Conservation (phyloP, 92 coral and sea anemone genomes). For the Epizoanthus rinbou region DNA sequence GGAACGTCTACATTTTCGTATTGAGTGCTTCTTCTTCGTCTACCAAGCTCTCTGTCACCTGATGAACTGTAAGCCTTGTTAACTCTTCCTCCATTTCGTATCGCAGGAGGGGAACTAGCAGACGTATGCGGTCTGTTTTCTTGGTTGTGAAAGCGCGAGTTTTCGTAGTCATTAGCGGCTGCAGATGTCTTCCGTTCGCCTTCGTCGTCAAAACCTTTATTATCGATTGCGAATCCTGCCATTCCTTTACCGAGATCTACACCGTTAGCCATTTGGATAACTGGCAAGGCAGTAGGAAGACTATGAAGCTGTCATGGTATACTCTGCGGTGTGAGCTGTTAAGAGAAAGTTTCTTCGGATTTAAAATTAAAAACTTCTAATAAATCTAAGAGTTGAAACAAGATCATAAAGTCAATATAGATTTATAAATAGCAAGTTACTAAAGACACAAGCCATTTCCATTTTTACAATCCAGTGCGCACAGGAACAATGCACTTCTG, state of each 20-base stretch:
- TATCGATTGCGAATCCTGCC: neutral
- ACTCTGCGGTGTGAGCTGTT: neutral
- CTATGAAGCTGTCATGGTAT: neutral
- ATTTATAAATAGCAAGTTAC: neutral
- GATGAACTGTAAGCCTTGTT: neutral
- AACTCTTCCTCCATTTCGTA: neutral
- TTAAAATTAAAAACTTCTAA: neutral
- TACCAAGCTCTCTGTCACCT: neutral
- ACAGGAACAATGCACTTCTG: neutral
- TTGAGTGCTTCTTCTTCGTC: neutral
- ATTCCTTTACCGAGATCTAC: constrained; percentile 13
- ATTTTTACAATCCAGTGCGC: constrained; percentile 28
- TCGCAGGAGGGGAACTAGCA: neutral
- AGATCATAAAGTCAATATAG: constrained; percentile 10
- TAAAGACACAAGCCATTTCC: neutral
- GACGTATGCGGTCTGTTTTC: neutral
- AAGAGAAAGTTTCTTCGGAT: neutral
- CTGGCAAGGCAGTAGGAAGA: neutral
- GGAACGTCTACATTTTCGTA: constrained; percentile 19
- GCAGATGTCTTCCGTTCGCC: neutral
- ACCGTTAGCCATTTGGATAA: constrained; percentile 17
- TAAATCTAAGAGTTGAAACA: neutral
- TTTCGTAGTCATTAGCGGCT: neutral
- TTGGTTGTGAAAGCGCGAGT: neutral
- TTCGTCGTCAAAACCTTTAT: neutral